phyloP scores from a whole-genome alignment of 2,888 invertebrate species.

The Adelognathus sp. region DNA sequence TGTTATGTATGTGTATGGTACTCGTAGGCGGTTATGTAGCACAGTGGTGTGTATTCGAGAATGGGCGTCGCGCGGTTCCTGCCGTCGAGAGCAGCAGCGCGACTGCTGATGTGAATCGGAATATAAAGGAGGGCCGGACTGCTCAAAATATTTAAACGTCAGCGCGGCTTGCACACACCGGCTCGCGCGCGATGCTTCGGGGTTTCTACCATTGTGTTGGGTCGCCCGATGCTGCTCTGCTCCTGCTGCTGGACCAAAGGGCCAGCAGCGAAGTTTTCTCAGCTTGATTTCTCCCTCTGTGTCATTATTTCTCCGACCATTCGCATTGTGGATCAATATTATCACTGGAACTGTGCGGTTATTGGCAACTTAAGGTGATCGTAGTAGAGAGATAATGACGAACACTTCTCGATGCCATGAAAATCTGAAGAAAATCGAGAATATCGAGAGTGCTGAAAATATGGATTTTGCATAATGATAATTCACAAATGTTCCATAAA shows the following conservation, averaged over 20 bases:
- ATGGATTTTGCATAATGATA: too few species aligned
- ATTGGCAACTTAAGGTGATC: background rate
- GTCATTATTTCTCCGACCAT: conserved; percentile 4
- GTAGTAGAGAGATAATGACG: too few species aligned
- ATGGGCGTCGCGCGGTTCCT: conserved; percentile 31
- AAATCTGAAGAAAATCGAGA: too few species aligned
- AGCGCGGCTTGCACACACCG: conserved; percentile 36
- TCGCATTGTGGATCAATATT: background rate
- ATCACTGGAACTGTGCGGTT: background rate
- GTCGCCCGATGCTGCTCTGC: conserved; percentile 17
- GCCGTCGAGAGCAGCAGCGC: conserved; percentile 31
- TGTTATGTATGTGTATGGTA: background rate
- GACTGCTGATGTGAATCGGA: conserved; percentile 47
- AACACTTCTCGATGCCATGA: too few species aligned
- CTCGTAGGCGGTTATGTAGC: background rate
- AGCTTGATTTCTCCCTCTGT: conserved; percentile 14
- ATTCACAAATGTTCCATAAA: too few species aligned
- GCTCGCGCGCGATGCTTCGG: conserved; percentile 22
- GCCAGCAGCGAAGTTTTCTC: conserved; percentile 22
- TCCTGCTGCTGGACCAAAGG: conserved; percentile 8
- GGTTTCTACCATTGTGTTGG: conserved; percentile 36
- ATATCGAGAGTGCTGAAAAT: too few species aligned
- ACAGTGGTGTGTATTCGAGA: conserved; percentile 12
- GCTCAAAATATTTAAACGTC: conserved; percentile 55
- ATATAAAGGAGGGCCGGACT: conserved; percentile 37